Percentiles rank a stretch among this genome's conserved stretches.
Evolutionary conservation across 2,113 vertebrate genomes (phyloP).

Genomic region (Syngnathoides biaculeatus): DNA sequence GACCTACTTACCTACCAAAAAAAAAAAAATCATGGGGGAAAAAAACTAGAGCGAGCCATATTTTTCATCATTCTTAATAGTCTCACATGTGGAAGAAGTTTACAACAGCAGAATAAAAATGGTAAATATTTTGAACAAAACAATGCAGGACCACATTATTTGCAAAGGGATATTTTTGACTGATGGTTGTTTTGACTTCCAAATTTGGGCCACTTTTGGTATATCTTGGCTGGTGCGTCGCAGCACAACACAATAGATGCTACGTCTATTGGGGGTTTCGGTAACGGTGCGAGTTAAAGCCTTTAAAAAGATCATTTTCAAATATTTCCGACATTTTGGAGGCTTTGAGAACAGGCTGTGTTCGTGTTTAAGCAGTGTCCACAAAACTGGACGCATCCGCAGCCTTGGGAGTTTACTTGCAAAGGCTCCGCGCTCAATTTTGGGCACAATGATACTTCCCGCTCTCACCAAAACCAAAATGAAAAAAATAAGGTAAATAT

Average conservation of each 20-base stretch:
- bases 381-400: not conserved
- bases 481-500: not conserved
- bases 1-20: too few relatives aligned
- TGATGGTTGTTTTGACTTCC: too few relatives aligned
- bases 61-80: too few relatives aligned
- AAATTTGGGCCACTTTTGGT: too few relatives aligned
- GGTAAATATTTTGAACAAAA: too few relatives aligned
- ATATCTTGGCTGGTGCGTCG: not conserved
- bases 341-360: not conserved
- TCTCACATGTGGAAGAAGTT: too few relatives aligned
- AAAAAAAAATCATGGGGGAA: too few relatives aligned
- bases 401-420: not conserved
- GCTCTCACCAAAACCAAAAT: not conserved
- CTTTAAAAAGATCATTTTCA: not conserved
- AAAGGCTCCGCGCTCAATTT: not conserved
- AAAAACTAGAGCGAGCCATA: too few relatives aligned
- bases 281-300: not conserved
- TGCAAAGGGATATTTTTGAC: too few relatives aligned
- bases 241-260: not conserved
- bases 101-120: too few relatives aligned
- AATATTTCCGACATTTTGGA: not conserved
- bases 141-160: too few relatives aligned
- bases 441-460: not conserved
- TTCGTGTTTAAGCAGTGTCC: not conserved
- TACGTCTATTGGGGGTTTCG: not conserved